Percentiles rank a stretch among this genome's conserved stretches.
These are phyloP conservation scores for Metridium senile DNA, from an alignment of 92 coral and sea anemone species.

Conservation along the genomic window DNA sequence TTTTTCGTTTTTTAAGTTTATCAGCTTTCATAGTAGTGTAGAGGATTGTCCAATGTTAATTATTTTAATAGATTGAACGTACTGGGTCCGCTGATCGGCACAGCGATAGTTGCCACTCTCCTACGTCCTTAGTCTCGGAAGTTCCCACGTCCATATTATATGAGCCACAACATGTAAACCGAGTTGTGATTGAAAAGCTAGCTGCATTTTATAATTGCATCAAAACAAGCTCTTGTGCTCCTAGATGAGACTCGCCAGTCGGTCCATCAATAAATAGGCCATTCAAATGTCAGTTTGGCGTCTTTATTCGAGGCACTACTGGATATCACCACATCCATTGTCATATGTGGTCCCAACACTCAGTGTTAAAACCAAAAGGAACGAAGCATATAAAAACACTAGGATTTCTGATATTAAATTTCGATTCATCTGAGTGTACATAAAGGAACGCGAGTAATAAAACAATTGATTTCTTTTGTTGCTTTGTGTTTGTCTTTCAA, in stretches of 20 bases:
- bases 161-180: not conserved
- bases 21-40: not conserved
- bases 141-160: not conserved
- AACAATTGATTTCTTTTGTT: no score
- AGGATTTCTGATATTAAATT: not conserved
- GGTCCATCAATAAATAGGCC: not conserved
- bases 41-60: not conserved
- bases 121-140: not conserved
- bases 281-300: slow-evolving; percentile 13
- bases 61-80: not conserved
- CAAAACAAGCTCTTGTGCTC: not conserved
- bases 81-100: not conserved
- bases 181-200: not conserved
- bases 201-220: not conserved
- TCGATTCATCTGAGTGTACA: not conserved
- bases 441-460: not conserved
- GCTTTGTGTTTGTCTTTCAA: no score
- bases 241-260: not conserved
- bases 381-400: not conserved
- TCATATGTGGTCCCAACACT: not conserved
- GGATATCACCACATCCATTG: not conserved
- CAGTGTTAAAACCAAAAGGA: slow-evolving; percentile 1
- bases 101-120: not conserved
- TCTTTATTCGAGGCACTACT: not conserved
- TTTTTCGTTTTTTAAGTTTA: not conserved